Percentiles rank a stretch among this genome's conserved stretches.
phyloP scores from a whole-genome alignment of 2,113 vertebrate genomes.

The Girardinichthys multiradiatus region DNA sequence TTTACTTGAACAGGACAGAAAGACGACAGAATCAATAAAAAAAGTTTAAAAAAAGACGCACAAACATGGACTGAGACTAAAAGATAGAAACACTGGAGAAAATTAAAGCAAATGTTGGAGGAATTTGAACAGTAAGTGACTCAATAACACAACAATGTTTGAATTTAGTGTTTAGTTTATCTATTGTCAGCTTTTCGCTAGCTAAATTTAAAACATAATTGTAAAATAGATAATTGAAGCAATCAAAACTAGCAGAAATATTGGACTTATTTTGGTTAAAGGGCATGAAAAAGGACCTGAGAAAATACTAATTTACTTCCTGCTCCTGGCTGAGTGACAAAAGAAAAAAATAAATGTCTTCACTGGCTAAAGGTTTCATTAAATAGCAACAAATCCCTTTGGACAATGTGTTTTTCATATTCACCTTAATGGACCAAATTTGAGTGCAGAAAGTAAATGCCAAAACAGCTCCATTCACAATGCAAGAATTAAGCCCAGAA shows the following conservation, averaged over 20 bases:
- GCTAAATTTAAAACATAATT: too few species aligned
- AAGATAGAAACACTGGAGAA: slow-evolving; percentile 50
- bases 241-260: too few species aligned
- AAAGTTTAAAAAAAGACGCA: slow-evolving; percentile 37
- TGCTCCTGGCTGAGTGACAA: neutral
- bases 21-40: slow-evolving; percentile 31
- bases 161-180: neutral
- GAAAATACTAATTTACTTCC: neutral
- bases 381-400: too few species aligned
- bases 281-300: neutral
- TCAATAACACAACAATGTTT: too few species aligned
- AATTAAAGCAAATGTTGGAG: slow-evolving; percentile 28
- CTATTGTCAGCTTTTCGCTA: neutral
- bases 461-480: too few species aligned
- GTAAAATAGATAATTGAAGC: too few species aligned
- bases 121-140: neutral
- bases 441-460: too few species aligned
- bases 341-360: neutral
- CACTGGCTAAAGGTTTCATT: neutral
- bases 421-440: too few species aligned
- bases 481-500: too few species aligned
- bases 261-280: neutral
- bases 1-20: slow-evolving; percentile 52
- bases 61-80: slow-evolving; percentile 33
- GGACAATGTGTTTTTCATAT: too few species aligned